Base-by-base conservation (phyloP, 2,797 vertebrate genomes). In the Tympanoctomys barrerae region DNA sequence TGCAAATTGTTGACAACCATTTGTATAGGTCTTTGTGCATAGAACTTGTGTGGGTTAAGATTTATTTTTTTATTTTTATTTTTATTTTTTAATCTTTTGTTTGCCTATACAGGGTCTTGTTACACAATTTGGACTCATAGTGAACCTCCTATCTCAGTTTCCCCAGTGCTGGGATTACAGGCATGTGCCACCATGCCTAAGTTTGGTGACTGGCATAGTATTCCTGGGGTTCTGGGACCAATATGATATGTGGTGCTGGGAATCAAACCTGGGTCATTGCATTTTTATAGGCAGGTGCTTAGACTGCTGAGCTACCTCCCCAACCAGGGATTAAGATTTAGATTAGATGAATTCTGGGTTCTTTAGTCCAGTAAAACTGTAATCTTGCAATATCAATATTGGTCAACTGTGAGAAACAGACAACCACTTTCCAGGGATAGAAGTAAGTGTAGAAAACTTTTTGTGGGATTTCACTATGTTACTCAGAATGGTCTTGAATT, bases 381-480 rank as follows among this genome's bases (percentile, higher is more conserved):
- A 24, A 64, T 88, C 49, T 96, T 94, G n/a, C 61, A 52, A 75
- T 39, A 36, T 66, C 62, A 57, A 46, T 42, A 28, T 84, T 52
- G 36, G 28, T 90, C 73, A 96, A 42, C 13, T 83, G 77, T 71
- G 54, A 95, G 77, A 87, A 80, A 28, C 62, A 70, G 36, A 57
- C 80, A 89, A 89, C 31, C 26, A 77, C 59, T 93, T 31, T 31
- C n/a, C 52, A 54, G 36, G 77, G 64, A 82, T 70, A 78, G 71
- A 75, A 49, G 66, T 71, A 70, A 61, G 54, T 82, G 36, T 57
- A 81, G 52, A 81, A 21, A 68, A 28, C 52, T 39, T 90, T 18
- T 36, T 7, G 19, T 70, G 68, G 11, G 36, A 36, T 39, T 71
- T 71, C 70, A 39, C 36, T 71, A 12, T 39, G 36, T 71, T 39